Base-by-base conservation (phyloP, 2,797 vertebrate genomes). In the Loris lydekkerianus region DNA sequence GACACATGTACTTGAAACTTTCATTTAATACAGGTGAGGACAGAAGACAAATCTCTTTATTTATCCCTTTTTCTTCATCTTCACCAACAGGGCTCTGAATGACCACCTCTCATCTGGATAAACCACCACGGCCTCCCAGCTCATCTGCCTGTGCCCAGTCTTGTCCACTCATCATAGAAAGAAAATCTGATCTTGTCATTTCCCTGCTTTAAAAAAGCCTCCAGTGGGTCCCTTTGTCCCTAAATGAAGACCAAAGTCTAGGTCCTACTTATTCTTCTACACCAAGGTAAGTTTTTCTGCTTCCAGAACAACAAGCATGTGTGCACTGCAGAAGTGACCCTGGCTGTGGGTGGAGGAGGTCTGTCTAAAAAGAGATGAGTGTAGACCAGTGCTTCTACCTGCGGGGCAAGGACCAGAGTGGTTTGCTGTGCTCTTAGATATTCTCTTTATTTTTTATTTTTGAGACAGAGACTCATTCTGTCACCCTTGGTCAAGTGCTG, bases 1-100 rank as follows among this genome's bases (percentile, higher is more conserved):
- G 15, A 93, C 23, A 69, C 40, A 58, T 4, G 49, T 49, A 60
- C 67, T 83, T 40, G 58, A 72, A 82, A 92, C 58, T 31, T 69
- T 61, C 65, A 31, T 94, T 72, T 27, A 86, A 91, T 31, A 72
- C 43, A 73, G 85, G 60, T 78, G 34, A 89, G 46, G 83, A 70
- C 53, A 84, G 61, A 89, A 84, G 40, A 85, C 43, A 85, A 53
- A 78, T 25, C 21, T 89, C 37, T 85, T 34, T 27, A 86, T 29
- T 2, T 37, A 75, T 56, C 20, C 7, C 31, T 18, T 73, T 60
- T 70, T 76, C 46, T 67, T 92, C 69, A 63, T 63, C 46, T n/a
- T 73, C 40, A 25, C 18, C 58, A 21, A 5, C 29, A n/a, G n/a
- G 10, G 56, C 13, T 27, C 76, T 75, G 37, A 85, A 21, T 70